Conservation (phyloP, 2,113 vertebrate species). For the Micronycteris hirsuta region DNA sequence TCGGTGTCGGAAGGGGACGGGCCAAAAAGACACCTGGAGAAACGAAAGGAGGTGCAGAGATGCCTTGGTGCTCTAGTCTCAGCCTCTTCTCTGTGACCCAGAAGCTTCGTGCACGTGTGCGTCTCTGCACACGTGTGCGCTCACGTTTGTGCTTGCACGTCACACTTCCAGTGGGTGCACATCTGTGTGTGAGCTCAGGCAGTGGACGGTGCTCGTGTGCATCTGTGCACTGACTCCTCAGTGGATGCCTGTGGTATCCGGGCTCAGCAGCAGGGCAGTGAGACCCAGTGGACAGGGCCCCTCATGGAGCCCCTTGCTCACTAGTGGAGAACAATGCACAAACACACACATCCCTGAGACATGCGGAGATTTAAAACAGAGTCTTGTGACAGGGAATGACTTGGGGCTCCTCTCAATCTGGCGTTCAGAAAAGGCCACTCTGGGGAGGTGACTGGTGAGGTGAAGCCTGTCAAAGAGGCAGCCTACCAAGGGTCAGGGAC, state of each 20-base stretch:
- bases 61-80: neutral
- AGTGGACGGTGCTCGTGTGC: neutral
- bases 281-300: neutral
- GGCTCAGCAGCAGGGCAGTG: neutral
- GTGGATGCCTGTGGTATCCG: neutral
- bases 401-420: neutral
- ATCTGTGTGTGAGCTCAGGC: neutral
- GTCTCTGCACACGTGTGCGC: neutral
- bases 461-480: neutral
- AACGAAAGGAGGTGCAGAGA: neutral
- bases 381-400: neutral
- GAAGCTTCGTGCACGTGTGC: neutral
- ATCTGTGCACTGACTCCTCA: neutral
- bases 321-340: neutral
- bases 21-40: neutral
- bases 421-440: neutral
- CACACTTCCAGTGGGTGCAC: neutral
- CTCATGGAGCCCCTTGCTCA: neutral
- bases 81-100: neutral
- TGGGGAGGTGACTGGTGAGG: neutral
- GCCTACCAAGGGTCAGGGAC: neutral
- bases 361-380: neutral
- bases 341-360: neutral
- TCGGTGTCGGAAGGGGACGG: neutral
- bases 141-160: fast-evolving